Conservation (phyloP, 2,113 vertebrate species). For the Rhynchopsitta pachyrhyncha region DNA sequence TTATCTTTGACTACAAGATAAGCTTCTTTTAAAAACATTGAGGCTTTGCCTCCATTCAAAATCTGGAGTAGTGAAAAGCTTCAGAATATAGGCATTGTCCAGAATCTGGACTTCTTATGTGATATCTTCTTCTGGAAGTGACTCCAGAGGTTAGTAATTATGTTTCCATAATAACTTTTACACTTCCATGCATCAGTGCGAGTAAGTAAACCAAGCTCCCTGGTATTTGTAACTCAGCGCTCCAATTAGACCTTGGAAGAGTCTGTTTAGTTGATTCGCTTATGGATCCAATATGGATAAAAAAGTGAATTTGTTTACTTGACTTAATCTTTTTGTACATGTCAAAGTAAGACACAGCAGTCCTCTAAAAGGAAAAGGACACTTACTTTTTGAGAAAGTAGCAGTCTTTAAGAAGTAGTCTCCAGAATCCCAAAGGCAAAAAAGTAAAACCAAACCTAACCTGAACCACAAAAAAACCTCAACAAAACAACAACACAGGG, state of each 20-base stretch:
- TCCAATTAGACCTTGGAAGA: background rate
- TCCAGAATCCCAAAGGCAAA: background rate
- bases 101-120: background rate
- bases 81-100: background rate
- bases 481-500: too few species aligned
- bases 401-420: background rate
- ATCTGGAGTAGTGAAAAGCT: background rate
- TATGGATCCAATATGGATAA: background rate
- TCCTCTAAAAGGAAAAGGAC: background rate
- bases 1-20: slow-evolving; percentile 6
- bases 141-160: background rate
- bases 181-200: background rate
- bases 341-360: background rate
- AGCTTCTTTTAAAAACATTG: slow-evolving; percentile 16
- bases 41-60: background rate
- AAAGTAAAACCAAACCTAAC: background rate
- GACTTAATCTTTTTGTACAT: background rate
- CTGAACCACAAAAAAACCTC: too few species aligned
- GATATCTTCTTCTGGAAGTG: background rate
- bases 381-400: background rate
- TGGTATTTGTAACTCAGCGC: background rate
- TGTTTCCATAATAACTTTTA: background rate
- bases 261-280: background rate
- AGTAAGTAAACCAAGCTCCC: background rate
- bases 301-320: background rate